Evolutionary conservation across 2,888 invertebrate species (phyloP), one percentile per base, ranked within the genome.

Genomic region (Acanthacorydalis orientalis): DNA sequence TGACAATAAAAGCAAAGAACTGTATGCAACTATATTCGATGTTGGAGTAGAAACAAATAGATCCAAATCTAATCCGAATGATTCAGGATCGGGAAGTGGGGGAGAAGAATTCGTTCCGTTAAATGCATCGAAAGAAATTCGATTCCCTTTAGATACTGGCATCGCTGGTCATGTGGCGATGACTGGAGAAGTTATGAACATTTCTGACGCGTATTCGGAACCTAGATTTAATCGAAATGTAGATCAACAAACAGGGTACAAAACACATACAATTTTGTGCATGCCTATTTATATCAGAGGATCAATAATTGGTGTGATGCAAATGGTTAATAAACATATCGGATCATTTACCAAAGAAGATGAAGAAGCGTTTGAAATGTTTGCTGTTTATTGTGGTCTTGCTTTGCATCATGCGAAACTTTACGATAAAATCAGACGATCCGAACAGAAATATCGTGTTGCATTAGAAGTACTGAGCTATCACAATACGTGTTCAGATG

Each of bases 231-330:
- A 87, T 61, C 73, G 80, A 43, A 72, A 74, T 23, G 75, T 81
- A 1, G 81, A 82, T 57, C 77, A 78, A 58, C 64, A 74, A 2
- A 80, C 80, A 2, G 80, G 78, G 1, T 80, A 79, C 55, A 74
- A 70, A 54, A 88, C 87, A 0, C 72, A 75, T 52, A 79, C 78
- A 31, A 86, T 89, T 39, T 72, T 89, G 1, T 88, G 88, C 62
- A 88, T 89, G 88, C 90, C 89, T 1, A 83, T 90, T 39, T 85
- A 81, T 63, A 85, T 84, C 14, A 69, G 84, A 49, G 80, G 81
- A 34, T 74, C 71, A 51, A 77, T 87, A 8, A 88, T 89, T 50
- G 88, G 45, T 31, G 88, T 89, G 1, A 86, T 89, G 1, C 88
- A 90, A 66, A 89, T 89, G 88, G 85, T 89, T 0, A 80, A 80